Evolutionary conservation across 2,113 vertebrate species (phyloP).

Genomic region (Circaetus gallicus): DNA sequence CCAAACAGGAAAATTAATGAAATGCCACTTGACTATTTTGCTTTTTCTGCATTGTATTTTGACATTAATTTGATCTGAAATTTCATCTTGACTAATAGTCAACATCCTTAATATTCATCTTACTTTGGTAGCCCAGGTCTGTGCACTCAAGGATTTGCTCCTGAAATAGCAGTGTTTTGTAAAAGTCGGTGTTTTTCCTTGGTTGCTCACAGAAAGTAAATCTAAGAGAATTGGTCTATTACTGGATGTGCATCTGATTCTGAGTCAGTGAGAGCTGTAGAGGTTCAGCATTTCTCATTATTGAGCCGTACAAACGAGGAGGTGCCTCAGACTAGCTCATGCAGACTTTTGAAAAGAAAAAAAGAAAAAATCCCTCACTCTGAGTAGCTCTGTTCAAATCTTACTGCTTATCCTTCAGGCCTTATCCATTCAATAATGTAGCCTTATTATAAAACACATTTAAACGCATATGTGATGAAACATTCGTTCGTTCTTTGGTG

Average conservation of each 20-base stretch:
- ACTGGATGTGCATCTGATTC: neutral
- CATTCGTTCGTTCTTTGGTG: neutral
- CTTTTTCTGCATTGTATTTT: neutral
- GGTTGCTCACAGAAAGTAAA: neutral
- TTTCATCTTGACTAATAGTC: conserved; percentile 17
- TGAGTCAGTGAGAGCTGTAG: neutral
- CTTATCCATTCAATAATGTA: neutral
- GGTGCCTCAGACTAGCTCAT: neutral
- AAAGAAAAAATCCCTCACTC: neutral
- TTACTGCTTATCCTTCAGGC: neutral
- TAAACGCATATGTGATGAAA: neutral
- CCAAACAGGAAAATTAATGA: conserved; percentile 49
- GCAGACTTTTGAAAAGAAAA: neutral
- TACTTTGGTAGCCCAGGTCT: neutral
- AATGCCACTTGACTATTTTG: neutral
- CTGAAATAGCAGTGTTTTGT: neutral
- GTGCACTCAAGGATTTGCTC: neutral
- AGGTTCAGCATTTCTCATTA: neutral
- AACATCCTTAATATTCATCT: conserved; percentile 2
- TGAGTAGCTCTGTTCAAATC: neutral
- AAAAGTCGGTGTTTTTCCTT: neutral
- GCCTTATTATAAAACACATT: neutral
- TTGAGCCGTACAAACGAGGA: neutral
- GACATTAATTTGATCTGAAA: conserved; percentile 41
- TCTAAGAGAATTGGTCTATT: neutral